These are phyloP conservation scores for Bruchidius siliquastri DNA, from an alignment of 2,888 invertebrate genomes.

Conservation along the genomic window DNA sequence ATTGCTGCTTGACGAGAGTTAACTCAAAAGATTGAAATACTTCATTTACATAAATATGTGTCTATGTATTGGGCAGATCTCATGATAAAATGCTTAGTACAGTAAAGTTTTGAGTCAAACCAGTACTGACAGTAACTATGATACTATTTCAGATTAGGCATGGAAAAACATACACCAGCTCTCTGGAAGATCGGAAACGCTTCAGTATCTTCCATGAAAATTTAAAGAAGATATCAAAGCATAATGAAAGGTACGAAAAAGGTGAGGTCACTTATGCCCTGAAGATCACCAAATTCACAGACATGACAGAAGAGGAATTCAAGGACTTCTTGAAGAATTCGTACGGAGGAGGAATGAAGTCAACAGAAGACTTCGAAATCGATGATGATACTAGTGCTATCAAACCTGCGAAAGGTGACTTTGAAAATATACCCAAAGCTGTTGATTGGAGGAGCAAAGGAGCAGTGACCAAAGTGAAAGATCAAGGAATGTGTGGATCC, in stretches of 20 bases:
- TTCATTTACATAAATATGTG: no score
- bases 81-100: no score
- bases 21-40: no score
- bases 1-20: no score
- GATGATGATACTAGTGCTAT: background rate
- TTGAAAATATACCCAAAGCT: constrained; percentile 3
- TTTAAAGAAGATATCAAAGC: constrained; percentile 10
- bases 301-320: constrained; percentile 14
- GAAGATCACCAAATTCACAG: constrained; percentile 15
- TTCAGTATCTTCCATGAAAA: constrained; percentile 13
- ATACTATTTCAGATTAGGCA: constrained; percentile 1
- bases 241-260: constrained; percentile 12
- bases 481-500: constrained; percentile 8
- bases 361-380: background rate
- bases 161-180: constrained; percentile 2
- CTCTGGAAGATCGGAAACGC: background rate
- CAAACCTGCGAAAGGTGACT: background rate
- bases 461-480: constrained; percentile 6
- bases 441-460: constrained; percentile 7
- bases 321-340: background rate
- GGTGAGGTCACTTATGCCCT: constrained; percentile 12
- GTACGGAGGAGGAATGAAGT: background rate
- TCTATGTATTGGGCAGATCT: no score
- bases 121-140: no score
- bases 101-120: no score